Evolutionary conservation across 2,888 invertebrate genomes (phyloP), one percentile per base, ranked within the genome.

Genomic region (Therioaphis trifolii): DNA sequence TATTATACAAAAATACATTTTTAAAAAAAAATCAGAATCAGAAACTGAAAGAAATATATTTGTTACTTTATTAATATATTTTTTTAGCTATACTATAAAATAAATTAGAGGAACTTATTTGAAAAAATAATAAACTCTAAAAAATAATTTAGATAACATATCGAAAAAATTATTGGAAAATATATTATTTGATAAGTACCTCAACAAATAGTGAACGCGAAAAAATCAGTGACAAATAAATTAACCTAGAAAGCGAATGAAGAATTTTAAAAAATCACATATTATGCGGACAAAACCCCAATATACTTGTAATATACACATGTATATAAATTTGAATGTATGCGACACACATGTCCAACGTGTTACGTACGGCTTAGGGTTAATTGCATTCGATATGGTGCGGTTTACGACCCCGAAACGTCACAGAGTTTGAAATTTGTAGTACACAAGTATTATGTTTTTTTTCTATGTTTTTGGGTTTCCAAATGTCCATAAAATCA

Each of bases 311-410:
- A 1, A 29, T 5, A 61, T 27, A 61, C 27, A 61, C 2, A 14
- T 14, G 15, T 24, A 5, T 27, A 27, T 18, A 29, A 4, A 63
- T 14, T 55, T 35, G 35, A 46, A 76, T 49, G 9, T 49, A 77
- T 66, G 52, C 29, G 35, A 52, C 5, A 11, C 52, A 40, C 52
- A 68, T 24, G 68, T 78, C 68, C 49, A 27, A 66, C 24, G 66
- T 66, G 63, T 76, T 66, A 77, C 76, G 29, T 24, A 46, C 12
- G 77, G 77, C 52, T 78, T 52, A 49, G 40, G 68, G 43, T 79
- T 66, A 61, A 84, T 58, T 69, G 66, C 71, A 66, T 63, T 84
- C 24, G 43, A 84, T 72, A 24, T 55, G 29, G 15, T 35, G 40
- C 12, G 52, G 49, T 61, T 84, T 24, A 27, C 24, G 43, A 79